Percentiles rank a stretch among this genome's conserved stretches.
These are phyloP conservation scores for Nematolebias whitei DNA, from an alignment of 2,113 vertebrate species.

Conservation along the genomic window DNA sequence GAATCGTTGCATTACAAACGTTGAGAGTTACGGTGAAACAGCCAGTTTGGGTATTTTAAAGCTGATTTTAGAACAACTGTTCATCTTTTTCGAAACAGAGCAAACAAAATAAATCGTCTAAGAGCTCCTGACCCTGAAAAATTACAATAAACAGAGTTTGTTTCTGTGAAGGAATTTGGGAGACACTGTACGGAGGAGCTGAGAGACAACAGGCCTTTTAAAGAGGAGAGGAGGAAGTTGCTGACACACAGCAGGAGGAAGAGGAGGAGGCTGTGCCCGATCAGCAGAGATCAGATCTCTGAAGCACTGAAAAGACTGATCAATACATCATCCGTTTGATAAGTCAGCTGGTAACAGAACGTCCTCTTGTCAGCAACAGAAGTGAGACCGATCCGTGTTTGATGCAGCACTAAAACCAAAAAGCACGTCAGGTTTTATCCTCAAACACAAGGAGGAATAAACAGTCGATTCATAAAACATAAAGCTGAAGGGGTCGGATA, in stretches of 20 bases:
- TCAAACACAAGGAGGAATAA: not conserved
- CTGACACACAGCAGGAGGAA: slow-evolving; percentile 33
- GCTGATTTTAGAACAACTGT: too few relatives aligned
- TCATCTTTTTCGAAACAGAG: too few relatives aligned
- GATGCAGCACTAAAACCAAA: not conserved
- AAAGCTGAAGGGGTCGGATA: not conserved
- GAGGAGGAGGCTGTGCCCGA: slow-evolving; percentile 23
- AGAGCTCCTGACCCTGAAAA: not conserved
- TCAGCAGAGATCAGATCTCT: slow-evolving; percentile 54
- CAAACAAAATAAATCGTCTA: not conserved
- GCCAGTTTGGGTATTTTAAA: too few relatives aligned
- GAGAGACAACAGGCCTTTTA: not conserved
- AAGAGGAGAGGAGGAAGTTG: slow-evolving; percentile 26
- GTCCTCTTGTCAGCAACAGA: slow-evolving; percentile 8
- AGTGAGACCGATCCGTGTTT: not conserved
- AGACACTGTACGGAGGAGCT: not conserved
- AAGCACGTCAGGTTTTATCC: not conserved
- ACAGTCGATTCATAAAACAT: too few relatives aligned
- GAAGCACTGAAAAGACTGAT: slow-evolving; percentile 24
- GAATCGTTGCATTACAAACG: too few relatives aligned
- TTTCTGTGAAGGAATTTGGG: not conserved
- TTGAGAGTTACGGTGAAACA: too few relatives aligned
- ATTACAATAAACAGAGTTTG: not conserved
- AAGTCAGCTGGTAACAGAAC: not conserved
- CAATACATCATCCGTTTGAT: not conserved